A percentile compares a stretch with the other conserved stretches of the same genome.
These are phyloP conservation scores for Eublepharis macularius DNA, from an alignment of 2,113 vertebrate species.

Conservation along the genomic window DNA sequence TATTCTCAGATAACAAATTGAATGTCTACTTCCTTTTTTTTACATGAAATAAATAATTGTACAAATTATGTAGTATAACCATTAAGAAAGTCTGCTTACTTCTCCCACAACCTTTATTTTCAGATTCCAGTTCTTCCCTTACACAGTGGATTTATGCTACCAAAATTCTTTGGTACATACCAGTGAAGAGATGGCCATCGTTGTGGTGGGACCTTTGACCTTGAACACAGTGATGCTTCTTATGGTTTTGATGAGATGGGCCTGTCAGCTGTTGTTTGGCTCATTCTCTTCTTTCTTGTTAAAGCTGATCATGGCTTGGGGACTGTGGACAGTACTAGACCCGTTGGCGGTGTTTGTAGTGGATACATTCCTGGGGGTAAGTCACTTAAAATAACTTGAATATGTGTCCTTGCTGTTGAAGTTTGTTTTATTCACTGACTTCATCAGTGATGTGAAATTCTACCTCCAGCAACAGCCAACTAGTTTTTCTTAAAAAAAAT, in stretches of 20 bases:
- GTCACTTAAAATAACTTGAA: conserved; percentile 93
- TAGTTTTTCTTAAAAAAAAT: conserved; percentile 32
- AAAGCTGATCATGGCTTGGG: conserved; percentile 94
- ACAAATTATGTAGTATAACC: not conserved
- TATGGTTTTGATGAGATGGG: conserved; percentile 93
- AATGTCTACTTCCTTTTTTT: not conserved
- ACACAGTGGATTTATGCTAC: conserved; percentile 90
- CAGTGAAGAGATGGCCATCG: conserved; percentile 87
- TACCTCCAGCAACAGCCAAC: conserved; percentile 50
- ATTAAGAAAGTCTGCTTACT: not conserved
- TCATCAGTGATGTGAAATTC: conserved; percentile 61
- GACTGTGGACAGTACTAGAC: conserved; percentile 94
- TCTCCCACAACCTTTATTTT: conserved; percentile 36
- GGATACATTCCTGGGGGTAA: conserved; percentile 96
- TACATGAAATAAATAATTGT: not conserved
- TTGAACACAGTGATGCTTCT: conserved; percentile 83
- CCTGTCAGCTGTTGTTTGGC: conserved; percentile 92
- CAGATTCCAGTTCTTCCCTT: conserved; percentile 83
- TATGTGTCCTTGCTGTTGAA: conserved; percentile 82
- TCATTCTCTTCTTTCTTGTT: conserved; percentile 93
- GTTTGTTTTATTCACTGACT: conserved; percentile 81
- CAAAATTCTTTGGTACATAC: conserved; percentile 85
- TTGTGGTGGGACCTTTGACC: conserved; percentile 87
- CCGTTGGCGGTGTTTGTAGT: conserved; percentile 93
- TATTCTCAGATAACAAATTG: not conserved